Evolutionary conservation across 1,140 invertebrate species (phyloP), one percentile per base, ranked within the genome.

Genomic region (Goniozus legneri): DNA sequence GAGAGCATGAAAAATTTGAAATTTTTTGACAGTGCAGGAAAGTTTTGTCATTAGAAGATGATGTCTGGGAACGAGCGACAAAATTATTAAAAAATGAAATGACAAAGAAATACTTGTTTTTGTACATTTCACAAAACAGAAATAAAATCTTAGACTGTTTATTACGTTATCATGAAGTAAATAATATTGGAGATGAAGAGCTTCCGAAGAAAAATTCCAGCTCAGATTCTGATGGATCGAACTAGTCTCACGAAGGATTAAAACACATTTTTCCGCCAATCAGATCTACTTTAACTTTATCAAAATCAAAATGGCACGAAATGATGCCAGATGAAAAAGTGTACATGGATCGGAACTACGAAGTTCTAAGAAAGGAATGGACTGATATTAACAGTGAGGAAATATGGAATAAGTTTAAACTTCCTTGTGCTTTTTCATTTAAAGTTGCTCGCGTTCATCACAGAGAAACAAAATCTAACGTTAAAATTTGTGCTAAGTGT

Each of bases 291-390:
- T 24, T 21, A 24, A 27, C 22, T 41, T 24, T 12, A 24, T 24
- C 16, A 24, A 10, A 21, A 22, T 15, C 16, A 16, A 13, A 14
- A 27, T 41, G 21, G 24, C 2, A 41, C 16, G 27, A 20, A 40
- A 13, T 40, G 8, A 8, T 6, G 30, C 16, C 38, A 13, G n/a
- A 40, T 27, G 27, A 35, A 27, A 16, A 15, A 10, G 4, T 16
- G 16, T 47, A 47, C 14, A 32, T 24, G 21, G 19, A 33, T 32
- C 24, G 37, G 8, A 20, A 13, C 8, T 47, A 47, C 20, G 36
- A 47, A 31, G 24, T 40, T 19, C 45, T 50, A 37, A 18, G 20
- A 37, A n/a, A 27, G 2, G 42, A 27, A 16, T 50, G 48, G 42
- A 37, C 41, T 10, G 24, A 50, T 30, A 30, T 37, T 8, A 13